These are phyloP conservation scores for Hydrochoerus hydrochaeris DNA, from an alignment of 2,113 vertebrate species.

Conservation along the genomic window DNA sequence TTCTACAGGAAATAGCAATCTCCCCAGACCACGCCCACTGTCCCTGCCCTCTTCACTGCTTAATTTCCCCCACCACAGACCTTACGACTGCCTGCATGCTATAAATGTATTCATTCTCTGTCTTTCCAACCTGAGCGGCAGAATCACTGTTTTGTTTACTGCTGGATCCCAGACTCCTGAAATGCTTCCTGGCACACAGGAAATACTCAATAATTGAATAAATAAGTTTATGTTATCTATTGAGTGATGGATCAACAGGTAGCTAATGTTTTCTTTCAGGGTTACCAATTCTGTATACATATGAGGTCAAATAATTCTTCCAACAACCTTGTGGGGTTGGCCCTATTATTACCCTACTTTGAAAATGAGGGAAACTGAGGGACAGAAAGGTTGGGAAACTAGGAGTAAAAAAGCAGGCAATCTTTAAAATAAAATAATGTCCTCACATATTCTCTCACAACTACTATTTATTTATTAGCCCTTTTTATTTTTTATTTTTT, in stretches of 20 bases:
- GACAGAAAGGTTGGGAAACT: not conserved
- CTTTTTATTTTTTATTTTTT: not conserved
- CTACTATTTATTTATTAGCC: not conserved
- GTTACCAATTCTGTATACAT: not conserved
- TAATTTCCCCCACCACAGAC: not conserved
- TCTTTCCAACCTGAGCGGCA: not conserved
- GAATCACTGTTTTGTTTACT: not conserved
- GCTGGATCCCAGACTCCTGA: not conserved
- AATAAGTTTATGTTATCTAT: not conserved
- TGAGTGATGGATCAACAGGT: not conserved
- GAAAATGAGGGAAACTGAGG: not conserved
- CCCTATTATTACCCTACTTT: not conserved
- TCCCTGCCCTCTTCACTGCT: accelerated
- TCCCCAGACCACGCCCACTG: not conserved
- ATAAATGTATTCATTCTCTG: not conserved
- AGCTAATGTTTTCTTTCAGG: not conserved
- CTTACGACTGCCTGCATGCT: not conserved
- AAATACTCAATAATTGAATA: not conserved
- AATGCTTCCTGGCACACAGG: not conserved
- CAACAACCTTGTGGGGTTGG: not conserved
- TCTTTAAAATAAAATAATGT: not conserved
- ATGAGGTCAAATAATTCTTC: not conserved
- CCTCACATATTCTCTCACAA: not conserved
- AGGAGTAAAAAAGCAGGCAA: not conserved
- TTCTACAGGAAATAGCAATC: not conserved